Percentiles rank a stretch among this genome's conserved stretches.
phyloP scores from a whole-genome alignment of 2,888 invertebrate species.

The Hololepta plana region DNA sequence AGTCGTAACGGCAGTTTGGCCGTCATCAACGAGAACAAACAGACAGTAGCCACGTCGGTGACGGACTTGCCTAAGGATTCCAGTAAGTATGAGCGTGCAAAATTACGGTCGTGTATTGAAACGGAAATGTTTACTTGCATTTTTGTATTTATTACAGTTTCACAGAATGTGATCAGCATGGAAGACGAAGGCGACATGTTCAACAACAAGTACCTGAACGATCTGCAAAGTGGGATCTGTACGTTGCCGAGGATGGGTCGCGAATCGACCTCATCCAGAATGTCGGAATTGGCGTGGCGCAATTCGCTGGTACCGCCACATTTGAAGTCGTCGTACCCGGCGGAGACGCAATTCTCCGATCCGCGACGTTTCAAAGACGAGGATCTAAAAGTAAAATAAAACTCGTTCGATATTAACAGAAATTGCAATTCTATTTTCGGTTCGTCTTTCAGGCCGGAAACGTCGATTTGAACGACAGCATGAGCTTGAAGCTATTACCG shows the following conservation, averaged over 20 bases:
- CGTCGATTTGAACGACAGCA: constrained; percentile 24
- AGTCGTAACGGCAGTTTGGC: no score
- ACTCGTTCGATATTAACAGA: no score
- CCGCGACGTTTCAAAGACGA: constrained; percentile 38
- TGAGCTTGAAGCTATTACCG: constrained; percentile 24
- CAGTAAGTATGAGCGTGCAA: no score
- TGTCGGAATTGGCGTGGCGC: constrained; percentile 57
- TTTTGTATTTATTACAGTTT: background rate
- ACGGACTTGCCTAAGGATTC: no score
- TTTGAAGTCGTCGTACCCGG: constrained; percentile 68
- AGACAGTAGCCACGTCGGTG: no score
- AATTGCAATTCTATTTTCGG: constrained; percentile 13
- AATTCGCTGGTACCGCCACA: constrained; percentile 76
- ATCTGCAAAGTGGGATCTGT: constrained; percentile 41
- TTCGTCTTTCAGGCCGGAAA: constrained; percentile 21
- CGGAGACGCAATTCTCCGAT: constrained; percentile 53
- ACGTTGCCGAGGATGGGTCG: constrained; percentile 14
- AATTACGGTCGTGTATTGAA: no score
- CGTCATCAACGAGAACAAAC: no score
- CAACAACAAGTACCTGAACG: constrained; percentile 58
- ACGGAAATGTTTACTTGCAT: background rate
- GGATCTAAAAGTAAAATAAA: constrained; percentile 47
- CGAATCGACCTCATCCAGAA: constrained; percentile 21
- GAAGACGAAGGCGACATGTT: constrained; percentile 78
- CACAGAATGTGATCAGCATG: constrained; percentile 36